Evolutionary conservation across 2,797 vertebrate genomes (phyloP).

Genomic region (Telmatherina bonti): DNA sequence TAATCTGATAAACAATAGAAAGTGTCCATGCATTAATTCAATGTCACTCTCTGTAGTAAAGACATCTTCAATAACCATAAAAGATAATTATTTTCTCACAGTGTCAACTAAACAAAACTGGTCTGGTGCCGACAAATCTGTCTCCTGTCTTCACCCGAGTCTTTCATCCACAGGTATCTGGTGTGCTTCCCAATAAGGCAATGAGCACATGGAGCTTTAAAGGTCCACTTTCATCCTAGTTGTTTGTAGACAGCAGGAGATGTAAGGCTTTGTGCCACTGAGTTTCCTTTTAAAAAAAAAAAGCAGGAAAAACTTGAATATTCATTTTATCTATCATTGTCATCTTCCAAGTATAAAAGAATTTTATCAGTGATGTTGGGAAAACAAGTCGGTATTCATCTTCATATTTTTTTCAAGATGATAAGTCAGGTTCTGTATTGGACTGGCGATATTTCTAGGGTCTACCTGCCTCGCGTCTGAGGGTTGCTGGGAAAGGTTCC

Average conservation of each 20-base stretch:
- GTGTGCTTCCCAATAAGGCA: background rate
- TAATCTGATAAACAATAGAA: background rate
- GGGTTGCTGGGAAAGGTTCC: no score
- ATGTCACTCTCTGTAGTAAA: background rate
- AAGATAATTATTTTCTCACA: background rate
- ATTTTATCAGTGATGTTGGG: background rate
- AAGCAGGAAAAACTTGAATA: background rate
- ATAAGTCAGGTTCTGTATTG: no score
- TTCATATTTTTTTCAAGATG: background rate
- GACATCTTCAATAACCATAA: background rate
- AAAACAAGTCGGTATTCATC: background rate
- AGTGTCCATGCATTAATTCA: background rate
- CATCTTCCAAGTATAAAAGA: background rate
- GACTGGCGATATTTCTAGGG: no score
- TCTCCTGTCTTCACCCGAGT: background rate
- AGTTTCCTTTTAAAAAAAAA: background rate
- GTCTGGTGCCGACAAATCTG: background rate
- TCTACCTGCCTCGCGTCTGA: no score
- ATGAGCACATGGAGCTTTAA: background rate
- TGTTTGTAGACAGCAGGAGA: background rate
- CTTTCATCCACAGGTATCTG: background rate
- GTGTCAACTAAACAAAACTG: background rate
- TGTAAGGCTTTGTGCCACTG: background rate
- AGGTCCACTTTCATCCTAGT: background rate
- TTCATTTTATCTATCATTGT: background rate